Evolutionary conservation across 2,113 vertebrate genomes (phyloP).

Genomic region (Saguinus imperator): DNA sequence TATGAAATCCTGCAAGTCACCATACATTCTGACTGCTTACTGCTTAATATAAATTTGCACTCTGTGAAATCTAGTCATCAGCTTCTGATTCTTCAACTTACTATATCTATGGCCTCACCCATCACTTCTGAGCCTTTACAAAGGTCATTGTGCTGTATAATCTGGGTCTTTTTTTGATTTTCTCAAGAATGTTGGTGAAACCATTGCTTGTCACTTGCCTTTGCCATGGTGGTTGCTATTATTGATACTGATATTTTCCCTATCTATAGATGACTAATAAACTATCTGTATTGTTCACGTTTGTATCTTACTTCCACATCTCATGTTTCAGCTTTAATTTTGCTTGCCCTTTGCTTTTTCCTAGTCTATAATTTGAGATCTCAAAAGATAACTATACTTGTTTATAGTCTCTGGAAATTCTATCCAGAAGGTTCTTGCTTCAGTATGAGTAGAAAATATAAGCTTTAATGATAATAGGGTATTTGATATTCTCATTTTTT

Average conservation of each 20-base stretch:
- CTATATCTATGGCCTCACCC: not conserved
- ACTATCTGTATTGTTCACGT: not conserved
- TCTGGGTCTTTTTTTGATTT: not conserved
- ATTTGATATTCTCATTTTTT: conserved; percentile 5
- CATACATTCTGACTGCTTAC: not conserved
- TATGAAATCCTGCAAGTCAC: not conserved
- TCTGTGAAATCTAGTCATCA: not conserved
- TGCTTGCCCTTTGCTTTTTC: not conserved
- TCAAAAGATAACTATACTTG: not conserved
- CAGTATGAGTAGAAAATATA: not conserved
- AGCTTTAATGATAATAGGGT: not conserved
- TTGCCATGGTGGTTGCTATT: not conserved
- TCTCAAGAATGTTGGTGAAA: not conserved
- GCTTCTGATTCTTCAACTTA: not conserved
- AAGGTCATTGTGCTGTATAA: not conserved
- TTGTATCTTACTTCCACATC: not conserved
- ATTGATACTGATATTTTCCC: not conserved
- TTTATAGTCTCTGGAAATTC: not conserved
- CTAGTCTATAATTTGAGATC: not conserved
- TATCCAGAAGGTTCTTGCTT: not conserved
- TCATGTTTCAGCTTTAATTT: not conserved
- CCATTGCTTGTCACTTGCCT: not conserved
- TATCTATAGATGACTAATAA: not conserved
- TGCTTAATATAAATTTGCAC: not conserved
- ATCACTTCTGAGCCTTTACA: not conserved